These are phyloP conservation scores for Herminia tarsipennalis DNA, from an alignment of 2,888 invertebrate genomes.

Conservation along the genomic window DNA sequence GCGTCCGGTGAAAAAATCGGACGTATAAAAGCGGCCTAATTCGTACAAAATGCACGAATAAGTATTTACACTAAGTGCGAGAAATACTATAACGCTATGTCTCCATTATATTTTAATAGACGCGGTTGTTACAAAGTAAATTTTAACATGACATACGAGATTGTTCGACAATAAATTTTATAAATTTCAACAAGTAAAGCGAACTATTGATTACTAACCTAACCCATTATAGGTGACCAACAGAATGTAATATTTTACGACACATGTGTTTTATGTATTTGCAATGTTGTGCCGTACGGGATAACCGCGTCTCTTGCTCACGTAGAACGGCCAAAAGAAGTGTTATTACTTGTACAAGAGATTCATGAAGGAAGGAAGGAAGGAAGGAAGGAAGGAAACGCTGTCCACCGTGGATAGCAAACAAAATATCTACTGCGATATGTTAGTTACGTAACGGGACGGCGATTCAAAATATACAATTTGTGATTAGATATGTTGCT, in stretches of 20 bases:
- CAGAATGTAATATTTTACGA: no score
- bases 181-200: constrained; percentile 11
- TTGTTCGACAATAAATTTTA: constrained; percentile 14
- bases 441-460: constrained; percentile 74
- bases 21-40: no score
- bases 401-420: constrained; percentile 30
- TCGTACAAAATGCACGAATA: constrained; percentile 23
- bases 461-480: constrained; percentile 63
- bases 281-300: no score
- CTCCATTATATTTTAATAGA: constrained; percentile 18
- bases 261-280: no score
- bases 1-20: no score
- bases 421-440: constrained; percentile 65
- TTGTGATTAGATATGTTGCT: constrained; percentile 52
- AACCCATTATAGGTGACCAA: no score
- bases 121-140: constrained; percentile 30
- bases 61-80: constrained; percentile 39
- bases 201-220: background rate
- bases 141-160: constrained; percentile 22
- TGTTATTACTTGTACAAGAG: no score
- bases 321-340: no score
- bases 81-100: constrained; percentile 23
- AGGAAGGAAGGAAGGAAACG: no score
- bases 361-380: no score
- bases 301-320: no score